Percentiles rank a stretch among this genome's conserved stretches.
Evolutionary conservation across 2,113 vertebrate genomes (phyloP).

Genomic region (Ardeotis arabs): DNA sequence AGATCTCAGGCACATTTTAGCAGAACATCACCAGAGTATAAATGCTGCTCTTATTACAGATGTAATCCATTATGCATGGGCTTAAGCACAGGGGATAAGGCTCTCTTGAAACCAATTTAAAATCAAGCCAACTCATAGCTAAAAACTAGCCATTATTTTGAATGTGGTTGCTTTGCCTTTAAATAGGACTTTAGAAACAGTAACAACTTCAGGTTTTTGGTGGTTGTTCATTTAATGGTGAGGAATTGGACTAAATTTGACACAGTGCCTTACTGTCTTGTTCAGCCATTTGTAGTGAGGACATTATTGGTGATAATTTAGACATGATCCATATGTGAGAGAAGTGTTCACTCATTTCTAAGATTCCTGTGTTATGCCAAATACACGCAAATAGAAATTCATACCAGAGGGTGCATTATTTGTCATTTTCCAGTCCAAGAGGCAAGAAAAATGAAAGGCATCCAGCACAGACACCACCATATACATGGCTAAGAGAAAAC

Average conservation of each 20-base stretch:
- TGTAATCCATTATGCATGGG: neutral
- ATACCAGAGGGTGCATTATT: neutral
- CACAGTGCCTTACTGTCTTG: neutral
- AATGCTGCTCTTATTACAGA: neutral
- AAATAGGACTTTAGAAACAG: neutral
- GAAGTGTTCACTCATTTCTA: conserved; percentile 36
- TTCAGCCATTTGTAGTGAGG: conserved; percentile 12
- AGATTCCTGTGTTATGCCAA: conserved; percentile 15
- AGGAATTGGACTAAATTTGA: neutral
- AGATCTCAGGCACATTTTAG: conserved; percentile 17
- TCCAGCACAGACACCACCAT: neutral
- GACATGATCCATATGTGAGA: conserved; percentile 32
- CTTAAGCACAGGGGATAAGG: conserved; percentile 30
- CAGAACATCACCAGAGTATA: conserved; percentile 6
- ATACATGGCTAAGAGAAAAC: neutral
- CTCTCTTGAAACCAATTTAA: conserved; percentile 39
- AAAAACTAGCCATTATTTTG: neutral
- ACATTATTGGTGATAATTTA: neutral
- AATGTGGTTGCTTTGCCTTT: neutral
- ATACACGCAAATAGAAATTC: neutral
- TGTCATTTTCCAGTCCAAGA: neutral
- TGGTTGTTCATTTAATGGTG: neutral
- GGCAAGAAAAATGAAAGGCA: conserved; percentile 17
- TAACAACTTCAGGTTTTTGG: neutral
- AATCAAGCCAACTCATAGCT: neutral